Evolutionary conservation across 2,797 vertebrate genomes (phyloP).

Genomic region (Scleropages formosus): DNA sequence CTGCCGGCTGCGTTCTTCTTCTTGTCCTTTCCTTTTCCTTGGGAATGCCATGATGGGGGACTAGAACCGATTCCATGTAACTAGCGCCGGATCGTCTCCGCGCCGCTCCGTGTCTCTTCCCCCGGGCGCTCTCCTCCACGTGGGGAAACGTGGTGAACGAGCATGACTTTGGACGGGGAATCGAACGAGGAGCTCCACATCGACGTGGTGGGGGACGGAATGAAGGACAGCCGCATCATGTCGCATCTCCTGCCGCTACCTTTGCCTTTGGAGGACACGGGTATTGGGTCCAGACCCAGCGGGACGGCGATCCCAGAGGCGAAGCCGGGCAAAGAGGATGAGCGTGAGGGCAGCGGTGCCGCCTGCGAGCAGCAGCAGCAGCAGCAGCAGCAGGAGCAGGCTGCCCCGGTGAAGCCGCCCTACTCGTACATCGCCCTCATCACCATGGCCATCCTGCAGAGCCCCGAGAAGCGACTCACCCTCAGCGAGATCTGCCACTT

Average conservation of each 20-base stretch:
- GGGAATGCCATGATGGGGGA: conserved; percentile 25
- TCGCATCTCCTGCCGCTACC: conserved; percentile 49
- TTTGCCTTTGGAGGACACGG: conserved; percentile 48
- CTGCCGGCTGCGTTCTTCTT: conserved; percentile 17
- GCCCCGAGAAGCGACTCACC: conserved; percentile 79
- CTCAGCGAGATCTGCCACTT: conserved; percentile 88
- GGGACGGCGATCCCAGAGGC: conserved; percentile 32
- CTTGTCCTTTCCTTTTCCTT: conserved; percentile 17
- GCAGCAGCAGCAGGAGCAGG: no score
- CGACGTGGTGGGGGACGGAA: conserved; percentile 73
- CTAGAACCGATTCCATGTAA: not conserved
- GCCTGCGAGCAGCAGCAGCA: no score
- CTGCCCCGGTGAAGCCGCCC: conserved; percentile 75
- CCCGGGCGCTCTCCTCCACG: conserved; percentile 62
- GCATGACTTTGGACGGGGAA: conserved; percentile 73
- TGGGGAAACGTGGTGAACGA: conserved; percentile 53
- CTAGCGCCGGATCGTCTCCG: conserved; percentile 14
- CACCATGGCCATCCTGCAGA: conserved; percentile 87
- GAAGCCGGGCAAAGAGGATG: conserved; percentile 38
- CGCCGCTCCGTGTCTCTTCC: conserved; percentile 37
- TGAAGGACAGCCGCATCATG: conserved; percentile 62
- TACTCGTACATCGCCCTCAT: conserved; percentile 89
- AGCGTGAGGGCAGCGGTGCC: conserved; percentile 44
- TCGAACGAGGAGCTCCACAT: conserved; percentile 73
- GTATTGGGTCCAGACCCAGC: conserved; percentile 44